phyloP scores from a whole-genome alignment of 1,140 invertebrate species.

The Lordiphosa stackelbergi region DNA sequence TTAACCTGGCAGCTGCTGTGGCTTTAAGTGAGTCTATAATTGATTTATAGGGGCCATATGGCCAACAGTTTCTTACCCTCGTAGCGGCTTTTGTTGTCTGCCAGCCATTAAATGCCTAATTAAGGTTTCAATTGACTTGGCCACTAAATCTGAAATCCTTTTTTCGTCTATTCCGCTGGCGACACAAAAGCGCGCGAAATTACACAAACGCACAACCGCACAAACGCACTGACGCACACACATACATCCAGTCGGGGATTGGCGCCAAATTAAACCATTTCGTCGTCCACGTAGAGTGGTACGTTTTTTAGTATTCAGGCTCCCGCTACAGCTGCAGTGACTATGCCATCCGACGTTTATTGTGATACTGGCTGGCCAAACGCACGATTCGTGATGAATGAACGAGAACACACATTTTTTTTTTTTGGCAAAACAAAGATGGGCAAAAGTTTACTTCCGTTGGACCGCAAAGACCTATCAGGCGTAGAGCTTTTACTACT shows the following conservation, averaged over 20 bases:
- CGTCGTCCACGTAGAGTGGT: conserved; percentile 16
- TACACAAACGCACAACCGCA: conserved; percentile 34
- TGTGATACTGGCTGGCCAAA: conserved; percentile 45
- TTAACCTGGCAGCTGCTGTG: conserved; percentile 24
- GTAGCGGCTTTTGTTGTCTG: conserved; percentile 56
- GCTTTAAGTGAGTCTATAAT: conserved; percentile 28
- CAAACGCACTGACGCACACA: not conserved
- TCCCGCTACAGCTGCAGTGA: conserved; percentile 31
- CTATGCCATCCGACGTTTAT: conserved; percentile 57
- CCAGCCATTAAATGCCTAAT: conserved; percentile 59
- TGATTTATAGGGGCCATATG: conserved; percentile 44
- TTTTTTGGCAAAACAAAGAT: conserved; percentile 39
- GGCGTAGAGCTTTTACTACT: conserved; percentile 45
- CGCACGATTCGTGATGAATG: conserved; percentile 53
- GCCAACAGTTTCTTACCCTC: conserved; percentile 36
- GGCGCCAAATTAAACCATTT: conserved; percentile 58
- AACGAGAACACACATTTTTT: conserved; percentile 35
- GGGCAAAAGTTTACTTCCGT: conserved; percentile 34
- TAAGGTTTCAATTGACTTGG: conserved; percentile 53
- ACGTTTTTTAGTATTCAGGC: conserved; percentile 10
- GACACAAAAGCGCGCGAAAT: conserved; percentile 70
- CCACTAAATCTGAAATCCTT: conserved; percentile 49
- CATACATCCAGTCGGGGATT: conserved; percentile 32
- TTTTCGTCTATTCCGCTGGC: conserved; percentile 12
- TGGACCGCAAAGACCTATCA: conserved; percentile 34